A percentile compares a stretch with the other conserved stretches of the same genome.
phyloP scores from a whole-genome alignment of 2,797 vertebrate genomes.

The Leptoclinus maculatus region DNA sequence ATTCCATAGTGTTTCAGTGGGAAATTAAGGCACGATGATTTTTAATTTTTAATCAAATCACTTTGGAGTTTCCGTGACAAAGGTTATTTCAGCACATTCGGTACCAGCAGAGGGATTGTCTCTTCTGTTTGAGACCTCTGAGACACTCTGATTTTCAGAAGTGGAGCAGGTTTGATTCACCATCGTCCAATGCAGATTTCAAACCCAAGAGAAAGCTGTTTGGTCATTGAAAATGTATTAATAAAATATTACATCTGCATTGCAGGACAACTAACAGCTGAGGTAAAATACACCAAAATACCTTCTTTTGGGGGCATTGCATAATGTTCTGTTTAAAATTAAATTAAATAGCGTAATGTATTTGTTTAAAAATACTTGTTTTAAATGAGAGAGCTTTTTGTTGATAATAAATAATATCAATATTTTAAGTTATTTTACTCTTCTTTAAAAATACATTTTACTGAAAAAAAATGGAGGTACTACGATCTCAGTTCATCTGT shows the following conservation, averaged over 20 bases:
- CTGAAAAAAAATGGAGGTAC: neutral
- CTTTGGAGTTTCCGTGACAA: constrained; percentile 5
- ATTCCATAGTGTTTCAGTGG: neutral
- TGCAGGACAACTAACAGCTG: neutral
- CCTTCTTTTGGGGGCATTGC: too few relatives aligned
- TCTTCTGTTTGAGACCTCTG: neutral
- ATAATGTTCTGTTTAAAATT: neutral
- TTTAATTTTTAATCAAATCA: constrained; percentile 34
- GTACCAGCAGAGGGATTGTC: neutral
- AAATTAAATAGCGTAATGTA: too few relatives aligned
- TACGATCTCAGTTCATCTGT: constrained; percentile 8
- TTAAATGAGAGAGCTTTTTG: neutral
- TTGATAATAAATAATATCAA: neutral
- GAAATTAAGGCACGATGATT: constrained; percentile 20
- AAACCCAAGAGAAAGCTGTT: neutral
- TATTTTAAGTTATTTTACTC: neutral
- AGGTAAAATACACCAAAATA: too few relatives aligned
- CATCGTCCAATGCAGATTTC: neutral
- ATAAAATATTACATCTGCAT: neutral
- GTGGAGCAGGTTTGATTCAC: neutral
- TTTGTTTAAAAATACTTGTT: too few relatives aligned
- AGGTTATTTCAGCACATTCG: constrained; percentile 13
- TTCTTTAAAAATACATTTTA: neutral
- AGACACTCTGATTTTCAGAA: neutral
- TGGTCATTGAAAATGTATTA: neutral